Base-by-base conservation (phyloP, 92 coral and sea anemone species). In the Parazoanthus atlanticus region DNA sequence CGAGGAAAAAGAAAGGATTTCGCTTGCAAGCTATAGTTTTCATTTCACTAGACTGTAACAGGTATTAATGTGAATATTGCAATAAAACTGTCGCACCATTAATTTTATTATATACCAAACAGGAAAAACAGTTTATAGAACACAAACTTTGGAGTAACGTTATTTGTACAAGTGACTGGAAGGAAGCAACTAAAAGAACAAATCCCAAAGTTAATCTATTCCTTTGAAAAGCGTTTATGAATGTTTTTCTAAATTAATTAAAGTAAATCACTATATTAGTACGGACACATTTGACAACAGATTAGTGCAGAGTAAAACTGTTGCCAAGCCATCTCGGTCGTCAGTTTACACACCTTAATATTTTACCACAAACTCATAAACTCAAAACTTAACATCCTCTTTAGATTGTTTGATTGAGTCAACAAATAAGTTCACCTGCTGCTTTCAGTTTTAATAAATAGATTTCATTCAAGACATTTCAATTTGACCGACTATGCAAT, bases 91-190 rank as follows among this genome's bases (percentile, higher is more conserved):
- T 61, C 67, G 67, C 26, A 61, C 67, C 26, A 61, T 61, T 61
- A 61, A 61, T 61, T 61, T 71, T 16, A 29, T 3, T 71, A 29
- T 69, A 69, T 11, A 13, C 36, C 34, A 32, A 71, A 71, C 76
- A 71, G 43, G 16, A 75, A 16, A 74, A 46, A 52, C 28, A 47
- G 83, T 79, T 78, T 79, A 30, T 46, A 3, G 69, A 29, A 47
- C 8, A 78, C 64, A 78, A 78, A 49, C 82, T 12, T 46, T 26
- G 82, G 58, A 40, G 31, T 26, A 46, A 79, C 83, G 15, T 17
- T 79, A 79, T 79, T 79, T 79, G 69, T 49, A 79, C 69, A 79
- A 79, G 43, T 79, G 83, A 79, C 83, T 19, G 26, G 66, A 28
- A 56, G 34, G 40, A 79, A 9, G 31, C 41, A 19, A 52, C 38